Evolutionary conservation across 1,140 invertebrate species (phyloP), one percentile per base, ranked within the genome.

Genomic region (Bicyclus anynana): DNA sequence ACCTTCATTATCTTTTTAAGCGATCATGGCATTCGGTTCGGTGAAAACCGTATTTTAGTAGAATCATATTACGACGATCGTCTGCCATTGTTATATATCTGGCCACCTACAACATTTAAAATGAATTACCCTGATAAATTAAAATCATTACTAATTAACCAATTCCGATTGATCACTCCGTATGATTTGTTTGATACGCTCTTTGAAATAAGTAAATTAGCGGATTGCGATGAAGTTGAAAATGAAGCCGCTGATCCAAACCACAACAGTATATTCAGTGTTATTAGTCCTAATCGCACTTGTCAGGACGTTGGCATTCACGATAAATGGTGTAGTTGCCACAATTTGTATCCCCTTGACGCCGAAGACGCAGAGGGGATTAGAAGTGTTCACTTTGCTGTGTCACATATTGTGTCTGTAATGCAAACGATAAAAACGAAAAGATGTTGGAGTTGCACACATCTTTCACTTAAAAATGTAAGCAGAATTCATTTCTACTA

Each of bases 21-120:
- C 66, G 97, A 98, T 74, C 97, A 98, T 77, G 97, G 97, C 0
- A 92, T 95, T 73, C 80, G 96, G 6, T 96, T 94, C 77, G 96
- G 96, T 0, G 80, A 90, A 17, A 91, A 95, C 35, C 87, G 95
- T n/a, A 82, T 92, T 29, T 94, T 94, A 0, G 89, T 92, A 51
- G 90, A 91, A 12, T 95, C 96, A 0, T 95, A 94, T 89, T 91
- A 96, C 48, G 97, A 98, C 75, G 95, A 97, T 72, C 82, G 95
- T 20, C 77, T 97, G 50, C 97, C 97, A 0, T 93, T 94, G 70
- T 83, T 95, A 29, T 95, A 93, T 62, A 72, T 97, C 1, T 91
- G 91, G 69, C 59, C 95, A 5, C 95, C 97, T 0, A 75, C 91
- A 44, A 91, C 89, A 86, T 95, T 95, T 66, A 87, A 87, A 46